Evolutionary conservation across 2,888 invertebrate species (phyloP), one percentile per base, ranked within the genome.

Genomic region (Cosmopolites sordidus): DNA sequence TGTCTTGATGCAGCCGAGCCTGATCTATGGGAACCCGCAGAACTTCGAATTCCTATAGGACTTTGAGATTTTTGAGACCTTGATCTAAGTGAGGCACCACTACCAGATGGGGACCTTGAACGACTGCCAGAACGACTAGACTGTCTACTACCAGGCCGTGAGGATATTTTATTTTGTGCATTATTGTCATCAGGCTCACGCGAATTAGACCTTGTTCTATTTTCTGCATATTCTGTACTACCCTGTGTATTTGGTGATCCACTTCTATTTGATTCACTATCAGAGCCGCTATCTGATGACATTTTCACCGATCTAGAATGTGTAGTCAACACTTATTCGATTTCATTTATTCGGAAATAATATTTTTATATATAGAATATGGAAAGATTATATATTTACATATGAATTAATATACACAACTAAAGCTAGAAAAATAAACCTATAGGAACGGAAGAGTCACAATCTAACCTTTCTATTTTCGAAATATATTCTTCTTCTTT

Each of bases 221-320:
- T 70, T 30, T 69, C 60, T 15, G 68, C 67, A 54, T 69, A 69
- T 9, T 74, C 74, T 9, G 75, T 74, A 11, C 75, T 73, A 18
- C 73, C 75, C 8, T 70, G 73, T 1, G 74, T 73, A 1, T 72
- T 73, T n/a, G 76, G 76, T 59, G 74, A 74, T 2, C 64, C 69
- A 58, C 76, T 78, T 8, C 74, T 69, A 62, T 77, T 76, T 9
- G 77, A 76, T n/a, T 73, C 76, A 62, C 74, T 74, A 29, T 78
- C 79, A 1, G 78, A 78, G 9, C 75, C 78, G 3, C 78, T 76
- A 48, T 73, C 75, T 5, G 66, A 66, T 42, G 67, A 66, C 64
- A 65, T 68, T n/a, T n/a, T n/a, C n/a, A n/a, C n/a, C n/a, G n/a
- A n/a, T n/a, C n/a, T n/a, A n/a, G n/a, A n/a, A n/a, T n/a, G n/a